Base-by-base conservation (phyloP, 2,797 vertebrate species). In the Balearica regulorum region DNA sequence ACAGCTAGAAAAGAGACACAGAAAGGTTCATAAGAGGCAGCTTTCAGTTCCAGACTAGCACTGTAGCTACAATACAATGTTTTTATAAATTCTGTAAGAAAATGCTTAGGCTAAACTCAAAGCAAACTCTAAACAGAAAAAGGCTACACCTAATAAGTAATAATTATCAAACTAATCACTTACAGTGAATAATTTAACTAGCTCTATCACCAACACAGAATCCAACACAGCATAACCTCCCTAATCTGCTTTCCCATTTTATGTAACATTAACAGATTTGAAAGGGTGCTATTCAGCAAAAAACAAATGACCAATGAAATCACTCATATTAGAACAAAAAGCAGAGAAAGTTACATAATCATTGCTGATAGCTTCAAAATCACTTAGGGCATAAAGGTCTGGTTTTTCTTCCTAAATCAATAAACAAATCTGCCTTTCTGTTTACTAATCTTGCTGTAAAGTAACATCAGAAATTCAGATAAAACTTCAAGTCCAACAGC, bases 261-360 rank as follows among this genome's bases (percentile, higher is more conserved):
- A 75, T 79, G 62, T 89, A 94, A 83, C 51, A 91, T 95, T 94
- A 96, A 95, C 83, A 94, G 88, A 90, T 19, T 13, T 35, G 48
- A 86, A 91, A 93, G 16, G 10, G 16, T 57, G 16, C 18, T 57
- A 75, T 65, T 93, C 90, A 95, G 90, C 41, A 95, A 77, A 94
- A 87, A 49, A 41, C 2, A 81, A 62, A 51, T 1, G 12, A 76
- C 51, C 60, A 87, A 43, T 43, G 18, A 92, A 87, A 94, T 83
- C 16, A 57, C 5, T 18, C 41, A 18, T 60, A 70, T 35, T 68
- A 83, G 58, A 94, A 85, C 4, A 77, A 89, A 89, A 90, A 68
- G 35, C 35, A 77, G 26, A 84, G 28, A 88, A 94, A 89, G 10
- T 82, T 81, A 69, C 25, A 46, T 43, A 93, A 93, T 58, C 28